Evolutionary conservation across 2,797 vertebrate genomes (phyloP), one percentile per base, ranked within the genome.

Genomic region (Australoheros facetus): DNA sequence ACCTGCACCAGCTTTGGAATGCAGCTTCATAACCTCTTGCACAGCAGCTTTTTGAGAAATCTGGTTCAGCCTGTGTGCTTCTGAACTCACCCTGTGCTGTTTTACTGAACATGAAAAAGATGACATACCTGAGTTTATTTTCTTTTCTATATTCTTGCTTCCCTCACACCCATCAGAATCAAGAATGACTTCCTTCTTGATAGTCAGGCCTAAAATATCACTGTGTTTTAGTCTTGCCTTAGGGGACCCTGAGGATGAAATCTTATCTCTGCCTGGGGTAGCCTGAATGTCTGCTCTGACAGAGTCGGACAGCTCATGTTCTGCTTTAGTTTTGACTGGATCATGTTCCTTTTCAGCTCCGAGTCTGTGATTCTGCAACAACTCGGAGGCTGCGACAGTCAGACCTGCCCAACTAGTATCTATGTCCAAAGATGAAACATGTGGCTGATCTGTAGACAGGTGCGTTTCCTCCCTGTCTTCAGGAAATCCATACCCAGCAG

Each of bases 151-250:
- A 12, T 55, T 77, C 28, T 82, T 74, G 5, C 69, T 85, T 42
- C 92, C 91, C 82, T 89, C 89, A 30, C 85, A 87, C 5, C 71
- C 83, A 5, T 89, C 92, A 60, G 90, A 92, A 66, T 93, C 91
- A 2, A 88, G 79, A 19, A 90, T 73, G 11, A 94, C 87, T 70
- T 95, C 95, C 83, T 95, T 92, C 81, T 96, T 96, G 73, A 96
- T 78, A 2, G 85, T 75, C 60, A 92, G 81, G 3, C 77, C 86
- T 53, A 83, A 82, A 3, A 71, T 19, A 10, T 84, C 79, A 4
- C 53, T 79, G 51, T 59, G 80, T 37, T 78, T 87, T 42, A 73
- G 81, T 69, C 83, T 90, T 28, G 78, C 54, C 48, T 77, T 21
- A 3, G 81, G 83, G 45, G 88, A 78, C 13, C 59, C 77, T 0